Conservation (phyloP, 1,140 invertebrate genomes). For the Trinorchestia longiramus region DNA sequence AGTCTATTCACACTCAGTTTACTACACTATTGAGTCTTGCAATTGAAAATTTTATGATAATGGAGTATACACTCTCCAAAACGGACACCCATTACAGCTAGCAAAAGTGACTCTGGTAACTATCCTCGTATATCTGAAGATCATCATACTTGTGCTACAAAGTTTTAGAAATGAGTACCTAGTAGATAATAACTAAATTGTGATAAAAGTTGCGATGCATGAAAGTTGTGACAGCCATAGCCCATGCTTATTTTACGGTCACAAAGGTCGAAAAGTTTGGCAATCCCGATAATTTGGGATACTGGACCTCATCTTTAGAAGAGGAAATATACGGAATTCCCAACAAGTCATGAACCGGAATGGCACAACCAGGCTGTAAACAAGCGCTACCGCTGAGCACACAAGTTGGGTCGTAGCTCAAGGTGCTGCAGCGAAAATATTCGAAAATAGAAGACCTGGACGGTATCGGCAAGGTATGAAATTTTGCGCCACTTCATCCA, state of each 20-base stretch:
- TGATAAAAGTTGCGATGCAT: not conserved
- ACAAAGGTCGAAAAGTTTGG: not conserved
- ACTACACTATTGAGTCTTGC: no score
- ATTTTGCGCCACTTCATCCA: not conserved
- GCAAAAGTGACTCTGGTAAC: not conserved
- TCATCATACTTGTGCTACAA: not conserved
- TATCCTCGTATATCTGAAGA: not conserved
- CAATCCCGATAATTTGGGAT: constrained; percentile 1
- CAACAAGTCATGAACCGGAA: not conserved
- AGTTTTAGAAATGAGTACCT: not conserved
- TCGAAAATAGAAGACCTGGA: not conserved
- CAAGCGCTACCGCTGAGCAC: constrained; percentile 11
- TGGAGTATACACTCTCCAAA: no score
- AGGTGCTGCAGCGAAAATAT: not conserved
- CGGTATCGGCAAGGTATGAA: not conserved
- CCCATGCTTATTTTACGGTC: not conserved
- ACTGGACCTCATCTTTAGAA: not conserved
- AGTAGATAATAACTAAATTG: not conserved
- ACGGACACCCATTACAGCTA: no score
- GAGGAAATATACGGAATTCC: not conserved
- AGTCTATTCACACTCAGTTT: no score
- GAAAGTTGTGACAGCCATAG: not conserved
- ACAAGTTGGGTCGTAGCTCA: not conserved
- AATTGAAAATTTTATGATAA: no score
- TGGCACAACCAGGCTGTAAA: not conserved